Evolutionary conservation across 2,888 invertebrate species (phyloP).

Genomic region (Melinaea marsaeus): DNA sequence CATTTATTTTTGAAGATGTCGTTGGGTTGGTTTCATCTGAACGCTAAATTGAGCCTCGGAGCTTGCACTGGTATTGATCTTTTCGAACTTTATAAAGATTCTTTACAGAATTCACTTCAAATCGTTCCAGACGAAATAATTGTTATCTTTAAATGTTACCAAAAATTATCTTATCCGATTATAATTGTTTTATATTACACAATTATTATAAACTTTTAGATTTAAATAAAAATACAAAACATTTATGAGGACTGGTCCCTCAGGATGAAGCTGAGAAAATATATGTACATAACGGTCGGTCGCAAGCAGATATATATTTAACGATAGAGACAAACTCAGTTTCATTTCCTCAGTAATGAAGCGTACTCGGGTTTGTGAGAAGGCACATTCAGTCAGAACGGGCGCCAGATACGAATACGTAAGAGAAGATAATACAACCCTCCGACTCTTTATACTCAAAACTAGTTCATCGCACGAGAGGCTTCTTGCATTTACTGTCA

Average conservation of each 20-base stretch:
- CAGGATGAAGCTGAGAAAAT: too few relatives aligned
- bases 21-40: constrained; percentile 21
- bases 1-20: constrained; percentile 31
- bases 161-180: too few relatives aligned
- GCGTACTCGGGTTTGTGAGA: constrained; percentile 5
- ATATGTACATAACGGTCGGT: too few relatives aligned
- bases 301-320: too few relatives aligned
- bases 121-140: too few relatives aligned
- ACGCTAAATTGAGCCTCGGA: constrained; percentile 21
- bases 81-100: constrained; percentile 4
- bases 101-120: too few relatives aligned
- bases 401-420: constrained; percentile 18
- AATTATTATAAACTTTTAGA: too few relatives aligned
- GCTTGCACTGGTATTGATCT: constrained; percentile 14
- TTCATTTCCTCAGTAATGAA: neutral
- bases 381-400: constrained; percentile 15
- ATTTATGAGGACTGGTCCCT: too few relatives aligned
- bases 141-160: too few relatives aligned
- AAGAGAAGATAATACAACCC: constrained; percentile 15
- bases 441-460: constrained; percentile 18
- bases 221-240: too few relatives aligned
- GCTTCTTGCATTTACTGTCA: constrained; percentile 13
- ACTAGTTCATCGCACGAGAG: constrained; percentile 18
- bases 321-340: too few relatives aligned
- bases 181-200: too few relatives aligned